Base-by-base conservation (phyloP, 2,797 vertebrate genomes). In the Telmatherina bonti region DNA sequence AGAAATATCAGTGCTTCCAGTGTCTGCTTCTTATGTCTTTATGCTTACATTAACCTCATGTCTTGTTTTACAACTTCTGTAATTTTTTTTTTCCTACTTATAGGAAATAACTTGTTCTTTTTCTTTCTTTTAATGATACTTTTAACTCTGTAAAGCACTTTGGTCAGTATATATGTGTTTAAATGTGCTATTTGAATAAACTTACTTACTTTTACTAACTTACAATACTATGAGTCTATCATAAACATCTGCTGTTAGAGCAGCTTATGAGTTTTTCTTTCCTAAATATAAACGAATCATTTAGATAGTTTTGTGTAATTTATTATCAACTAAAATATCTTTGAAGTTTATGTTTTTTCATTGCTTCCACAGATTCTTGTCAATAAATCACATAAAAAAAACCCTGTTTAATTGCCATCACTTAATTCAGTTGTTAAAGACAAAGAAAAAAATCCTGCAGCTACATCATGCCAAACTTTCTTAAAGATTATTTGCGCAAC, bases 21-120 rank as follows among this genome's bases (percentile, higher is more conserved):
- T 61, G n/a, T 76, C 26, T 45, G 53, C 20, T 58, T 43, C 33
- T 70, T 27, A 30, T 58, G 86, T 85, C 79, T 41, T 68, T 51
- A 70, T 65, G n/a, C 18, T 66, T 6, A 82, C 62, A 72, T 83
- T 84, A 69, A 81, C 67, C 69, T 67, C 43, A 38, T 38, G 10
- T 54, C 11, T 67, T 60, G 51, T 26, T 67, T 67, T 56, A 47
- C 18, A 26, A 6, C 51, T 45, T 31, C 13, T 52, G 1, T 43
- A 43, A 43, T 6, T 26, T 12, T 18, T 13, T 55, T 55, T 64
- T 43, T 51, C 12, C 18, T 27, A 47, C 27, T 62, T 2, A 30
- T 4, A 47, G n/a, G n/a, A n/a, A n/a, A n/a, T 1, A n/a, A 33
- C 31, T 7, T 7, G 7, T 33, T 1, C 2, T 9, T 33, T 33